Evolutionary conservation across 2,797 vertebrate species (phyloP).

Genomic region (Gambelia wislizenii): DNA sequence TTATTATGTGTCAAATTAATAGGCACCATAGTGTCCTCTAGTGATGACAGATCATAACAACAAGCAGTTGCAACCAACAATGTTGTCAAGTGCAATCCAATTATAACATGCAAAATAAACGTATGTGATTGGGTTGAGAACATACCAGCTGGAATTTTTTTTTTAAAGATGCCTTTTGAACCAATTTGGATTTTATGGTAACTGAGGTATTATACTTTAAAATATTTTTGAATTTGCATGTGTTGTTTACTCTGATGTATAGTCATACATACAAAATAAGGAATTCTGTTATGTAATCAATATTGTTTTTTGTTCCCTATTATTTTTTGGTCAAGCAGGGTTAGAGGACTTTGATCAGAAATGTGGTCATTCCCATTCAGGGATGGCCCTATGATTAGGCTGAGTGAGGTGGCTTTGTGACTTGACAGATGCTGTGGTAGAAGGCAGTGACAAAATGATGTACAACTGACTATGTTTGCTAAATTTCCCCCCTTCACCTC

Average conservation of each 20-base stretch:
- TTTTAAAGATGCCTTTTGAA: not conserved
- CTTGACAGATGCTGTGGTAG: not conserved
- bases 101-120: not conserved
- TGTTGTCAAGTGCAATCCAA: not conserved
- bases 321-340: not conserved
- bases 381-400: too few relatives aligned
- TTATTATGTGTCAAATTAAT: not conserved
- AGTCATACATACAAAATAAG: not conserved
- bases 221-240: not conserved
- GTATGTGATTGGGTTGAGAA: not conserved
- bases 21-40: slow-evolving; percentile 21
- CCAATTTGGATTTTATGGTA: not conserved
- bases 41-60: slow-evolving; percentile 2
- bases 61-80: not conserved
- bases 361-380: slow-evolving; percentile 22
- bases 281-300: not conserved
- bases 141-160: not conserved
- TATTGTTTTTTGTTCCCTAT: not conserved
- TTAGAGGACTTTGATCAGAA: slow-evolving; percentile 19
- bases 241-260: not conserved
- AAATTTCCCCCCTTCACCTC: too few relatives aligned
- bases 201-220: not conserved
- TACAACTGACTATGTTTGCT: not conserved
- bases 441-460: not conserved
- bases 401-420: too few relatives aligned